Conservation (phyloP, 2,888 invertebrate genomes). For the Blera fallax region DNA sequence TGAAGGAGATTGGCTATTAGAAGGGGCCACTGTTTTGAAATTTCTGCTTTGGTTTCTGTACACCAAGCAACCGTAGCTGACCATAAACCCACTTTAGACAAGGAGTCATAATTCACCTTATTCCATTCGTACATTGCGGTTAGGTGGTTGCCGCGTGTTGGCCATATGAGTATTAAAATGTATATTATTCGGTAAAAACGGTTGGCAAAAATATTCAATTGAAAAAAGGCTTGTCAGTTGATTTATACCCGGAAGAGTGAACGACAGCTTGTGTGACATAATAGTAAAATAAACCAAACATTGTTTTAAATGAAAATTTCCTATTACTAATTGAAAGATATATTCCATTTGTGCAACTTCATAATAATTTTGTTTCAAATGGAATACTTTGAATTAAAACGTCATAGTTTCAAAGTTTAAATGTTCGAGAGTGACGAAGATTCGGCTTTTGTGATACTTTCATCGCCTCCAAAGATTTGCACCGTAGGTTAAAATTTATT, state of each 20-base stretch:
- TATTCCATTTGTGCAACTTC: too few species aligned
- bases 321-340: background rate
- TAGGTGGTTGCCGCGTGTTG: background rate
- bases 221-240: slow-evolving; percentile 30
- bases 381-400: background rate
- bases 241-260: slow-evolving; percentile 20
- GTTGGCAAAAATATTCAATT: background rate
- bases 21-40: slow-evolving; percentile 41
- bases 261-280: slow-evolving; percentile 15
- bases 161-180: background rate
- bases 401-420: slow-evolving; percentile 69
- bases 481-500: slow-evolving; percentile 76
- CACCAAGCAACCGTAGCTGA: slow-evolving; percentile 52
- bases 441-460: slow-evolving; percentile 86
- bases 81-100: slow-evolving; percentile 27
- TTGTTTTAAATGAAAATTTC: too few species aligned
- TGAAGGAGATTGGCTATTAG: slow-evolving; percentile 10
- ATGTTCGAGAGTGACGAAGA: slow-evolving; percentile 87
- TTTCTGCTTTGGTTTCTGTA: slow-evolving; percentile 59
- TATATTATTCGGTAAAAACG: background rate
- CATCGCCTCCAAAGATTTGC: slow-evolving; percentile 85
- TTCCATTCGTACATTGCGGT: slow-evolving; percentile 33
- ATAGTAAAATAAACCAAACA: background rate
- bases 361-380: background rate
- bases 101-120: slow-evolving; percentile 40